Base-by-base conservation (phyloP, 2,113 vertebrate species). In the Marcusenius ussheri region DNA sequence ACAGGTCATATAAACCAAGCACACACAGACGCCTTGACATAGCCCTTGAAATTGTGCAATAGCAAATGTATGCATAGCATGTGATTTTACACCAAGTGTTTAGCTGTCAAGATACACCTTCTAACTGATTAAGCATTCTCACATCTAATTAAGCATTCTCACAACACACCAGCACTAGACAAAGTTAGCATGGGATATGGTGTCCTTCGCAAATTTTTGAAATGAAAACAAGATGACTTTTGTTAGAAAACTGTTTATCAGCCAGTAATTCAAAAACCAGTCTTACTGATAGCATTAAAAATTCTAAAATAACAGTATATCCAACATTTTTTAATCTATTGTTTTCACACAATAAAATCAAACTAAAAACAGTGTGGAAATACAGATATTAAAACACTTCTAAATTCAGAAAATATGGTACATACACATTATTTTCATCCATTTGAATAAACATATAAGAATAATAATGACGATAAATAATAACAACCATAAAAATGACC, bases 401-500 rank as follows among this genome's bases (percentile, higher is more conserved):
- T 89, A 93, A 85, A 93, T 92, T 90, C 89, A 93, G 91, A 94
- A 94, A 94, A 90, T 93, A 93, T 91, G 93, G 95, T 96, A 95
- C 96, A 96, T 94, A 95, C 93, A 93, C 92, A 95, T 62, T 51
- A 45, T 45, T 84, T 80, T 80, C 17, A 42, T 47, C 83, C 77
- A 42, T 93, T 96, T 96, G 95, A 96, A 96, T 95, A 95, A 94
- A 92, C 92, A 95, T 51, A 39, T 31, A 77, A 91, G 70, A 93
- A 92, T 90, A 91, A 91, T 42, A 80, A 80, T 42, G 6, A 39
- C 7, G 42, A 84, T 46, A 84, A 70, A 46, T 46, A 84, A 84
- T 19, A 84, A 24, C 7, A 84, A 47, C 90, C 83, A 91, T 89
- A 93, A 92, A 89, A 91, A 91, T 96, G 94, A 96, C 94, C 95